These are phyloP conservation scores for Sisyra nigra DNA, from an alignment of 2,888 invertebrate genomes.

Conservation along the genomic window DNA sequence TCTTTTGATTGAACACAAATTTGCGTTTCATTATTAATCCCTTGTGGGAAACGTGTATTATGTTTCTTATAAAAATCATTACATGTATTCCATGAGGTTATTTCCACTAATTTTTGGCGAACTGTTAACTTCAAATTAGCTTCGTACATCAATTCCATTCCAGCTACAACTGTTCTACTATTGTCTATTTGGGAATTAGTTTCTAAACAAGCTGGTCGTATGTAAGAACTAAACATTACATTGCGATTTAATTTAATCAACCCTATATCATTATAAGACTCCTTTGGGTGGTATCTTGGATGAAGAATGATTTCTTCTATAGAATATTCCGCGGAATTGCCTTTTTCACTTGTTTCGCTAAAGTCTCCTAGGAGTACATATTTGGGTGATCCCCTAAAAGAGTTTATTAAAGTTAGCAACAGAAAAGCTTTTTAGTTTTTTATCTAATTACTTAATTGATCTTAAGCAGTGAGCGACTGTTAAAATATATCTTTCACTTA, in stretches of 20 bases:
- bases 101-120: conserved; percentile 21
- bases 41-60: conserved; percentile 11
- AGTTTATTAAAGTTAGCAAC: no score
- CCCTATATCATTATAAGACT: conserved; percentile 27
- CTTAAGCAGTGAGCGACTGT: no score
- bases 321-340: conserved; percentile 12
- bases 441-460: no score
- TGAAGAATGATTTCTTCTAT: conserved; percentile 18
- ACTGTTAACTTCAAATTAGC: conserved; percentile 30
- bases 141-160: conserved; percentile 2
- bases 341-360: conserved; percentile 8
- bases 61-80: conserved; percentile 12
- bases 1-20: conserved; percentile 22
- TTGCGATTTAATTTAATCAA: conserved; percentile 20
- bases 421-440: no score
- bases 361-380: conserved; percentile 12
- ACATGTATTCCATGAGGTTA: conserved; percentile 20
- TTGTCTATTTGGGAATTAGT: background rate
- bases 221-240: conserved; percentile 18
- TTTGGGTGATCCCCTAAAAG: no score
- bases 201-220: conserved; percentile 24
- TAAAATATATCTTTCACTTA: no score
- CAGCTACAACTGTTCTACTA: conserved; percentile 15
- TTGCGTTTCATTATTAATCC: conserved; percentile 21
- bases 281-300: conserved; percentile 20